These are phyloP conservation scores for Sinelater perroti DNA, from an alignment of 2,888 invertebrate species.

Conservation along the genomic window DNA sequence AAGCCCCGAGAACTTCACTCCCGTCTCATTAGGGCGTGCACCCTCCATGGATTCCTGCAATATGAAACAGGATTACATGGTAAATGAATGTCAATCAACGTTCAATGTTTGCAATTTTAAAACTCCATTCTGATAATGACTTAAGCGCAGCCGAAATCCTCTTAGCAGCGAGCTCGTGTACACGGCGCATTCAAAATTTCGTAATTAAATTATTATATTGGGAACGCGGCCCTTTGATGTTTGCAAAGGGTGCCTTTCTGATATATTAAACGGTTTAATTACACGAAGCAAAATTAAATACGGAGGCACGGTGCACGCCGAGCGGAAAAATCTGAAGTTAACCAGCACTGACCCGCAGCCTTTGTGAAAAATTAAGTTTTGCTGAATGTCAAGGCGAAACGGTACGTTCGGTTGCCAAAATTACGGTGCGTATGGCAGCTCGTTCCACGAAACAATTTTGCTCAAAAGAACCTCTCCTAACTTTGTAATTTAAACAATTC, in stretches of 20 bases:
- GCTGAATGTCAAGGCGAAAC: too few relatives aligned
- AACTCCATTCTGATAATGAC: constrained; percentile 51
- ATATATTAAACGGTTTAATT: constrained; percentile 32
- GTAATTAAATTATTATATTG: constrained; percentile 47
- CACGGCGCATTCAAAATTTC: constrained; percentile 35
- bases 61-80: constrained; percentile 51
- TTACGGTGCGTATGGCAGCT: too few relatives aligned
- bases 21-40: constrained; percentile 40
- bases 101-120: constrained; percentile 53
- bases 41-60: constrained; percentile 51
- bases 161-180: constrained; percentile 26
- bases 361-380: too few relatives aligned
- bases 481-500: too few relatives aligned
- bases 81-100: constrained; percentile 54
- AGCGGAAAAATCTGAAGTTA: neutral
- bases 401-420: too few relatives aligned
- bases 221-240: constrained; percentile 47
- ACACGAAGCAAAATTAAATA: constrained; percentile 26
- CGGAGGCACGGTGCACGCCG: neutral
- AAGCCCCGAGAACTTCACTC: constrained; percentile 33
- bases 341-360: too few relatives aligned
- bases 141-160: constrained; percentile 40
- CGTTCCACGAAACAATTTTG: too few relatives aligned
- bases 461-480: too few relatives aligned
- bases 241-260: constrained; percentile 27